These are phyloP conservation scores for Mustelus asterias DNA, from an alignment of 2,113 vertebrate genomes.

Conservation along the genomic window DNA sequence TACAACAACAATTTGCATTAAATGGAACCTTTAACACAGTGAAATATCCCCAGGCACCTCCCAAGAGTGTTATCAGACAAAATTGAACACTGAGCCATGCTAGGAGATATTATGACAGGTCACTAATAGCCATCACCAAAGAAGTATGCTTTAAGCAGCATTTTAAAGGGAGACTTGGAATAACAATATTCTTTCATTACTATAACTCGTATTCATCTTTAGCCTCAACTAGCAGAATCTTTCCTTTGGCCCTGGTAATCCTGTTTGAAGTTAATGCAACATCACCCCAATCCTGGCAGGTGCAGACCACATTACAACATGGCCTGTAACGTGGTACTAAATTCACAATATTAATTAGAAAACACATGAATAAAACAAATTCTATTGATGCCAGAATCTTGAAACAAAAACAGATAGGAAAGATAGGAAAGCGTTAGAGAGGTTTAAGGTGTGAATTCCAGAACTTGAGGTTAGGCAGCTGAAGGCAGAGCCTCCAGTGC, in stretches of 20 bases:
- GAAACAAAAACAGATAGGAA: not conserved
- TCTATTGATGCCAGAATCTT: not conserved
- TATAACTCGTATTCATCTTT: not conserved
- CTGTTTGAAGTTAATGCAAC: not conserved
- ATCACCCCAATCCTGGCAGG: not conserved
- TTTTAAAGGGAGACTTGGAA: not conserved
- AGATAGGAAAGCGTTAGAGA: not conserved
- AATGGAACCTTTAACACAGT: too few relatives aligned
- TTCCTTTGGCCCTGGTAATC: not conserved
- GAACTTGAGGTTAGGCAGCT: not conserved
- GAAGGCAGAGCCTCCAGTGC: not conserved
- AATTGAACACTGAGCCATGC: too few relatives aligned
- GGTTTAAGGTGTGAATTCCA: not conserved
- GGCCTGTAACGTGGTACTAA: not conserved
- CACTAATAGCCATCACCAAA: not conserved
- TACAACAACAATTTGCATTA: too few relatives aligned
- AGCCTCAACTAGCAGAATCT: not conserved
- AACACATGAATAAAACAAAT: not conserved
- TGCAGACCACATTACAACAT: not conserved
- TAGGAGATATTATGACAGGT: not conserved
- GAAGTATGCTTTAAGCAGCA: not conserved
- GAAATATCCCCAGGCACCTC: too few relatives aligned
- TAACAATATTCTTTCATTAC: not conserved
- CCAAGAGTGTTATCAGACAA: too few relatives aligned
- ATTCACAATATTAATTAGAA: not conserved